Conservation (phyloP, 2,797 vertebrate genomes). For the Myiotriccus ornatus region DNA sequence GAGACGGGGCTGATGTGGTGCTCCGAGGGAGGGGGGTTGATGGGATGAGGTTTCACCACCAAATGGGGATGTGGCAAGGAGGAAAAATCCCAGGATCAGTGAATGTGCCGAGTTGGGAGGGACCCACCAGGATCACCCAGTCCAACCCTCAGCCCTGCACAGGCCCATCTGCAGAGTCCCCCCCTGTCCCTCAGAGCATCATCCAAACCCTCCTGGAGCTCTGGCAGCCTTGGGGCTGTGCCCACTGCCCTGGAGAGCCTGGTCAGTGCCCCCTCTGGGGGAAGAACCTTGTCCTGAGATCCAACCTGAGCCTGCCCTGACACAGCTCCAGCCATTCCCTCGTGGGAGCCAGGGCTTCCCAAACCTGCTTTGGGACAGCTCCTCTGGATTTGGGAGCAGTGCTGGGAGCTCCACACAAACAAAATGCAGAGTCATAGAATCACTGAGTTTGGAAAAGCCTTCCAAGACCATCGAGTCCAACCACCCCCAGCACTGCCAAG, state of each 20-base stretch:
- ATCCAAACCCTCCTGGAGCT: not conserved
- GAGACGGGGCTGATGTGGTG: not conserved
- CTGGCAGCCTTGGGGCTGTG: not conserved
- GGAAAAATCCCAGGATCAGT: not conserved
- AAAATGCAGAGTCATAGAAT: not conserved
- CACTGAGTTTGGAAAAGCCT: not conserved
- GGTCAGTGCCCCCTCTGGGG: not conserved
- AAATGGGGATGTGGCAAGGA: rapidly evolving
- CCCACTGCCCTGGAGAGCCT: not conserved
- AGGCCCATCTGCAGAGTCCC: not conserved
- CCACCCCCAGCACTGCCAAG: not conserved
- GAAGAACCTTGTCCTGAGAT: not conserved
- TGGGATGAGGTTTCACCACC: not conserved
- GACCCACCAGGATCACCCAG: not conserved
- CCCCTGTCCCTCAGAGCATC: not conserved
- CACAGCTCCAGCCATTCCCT: not conserved
- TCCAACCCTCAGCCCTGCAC: not conserved
- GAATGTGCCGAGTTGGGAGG: not conserved
- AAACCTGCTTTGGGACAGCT: not conserved
- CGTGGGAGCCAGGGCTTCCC: not conserved
- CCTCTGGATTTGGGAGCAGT: not conserved
- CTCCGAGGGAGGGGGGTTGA: not conserved
- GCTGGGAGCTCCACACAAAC: not conserved
- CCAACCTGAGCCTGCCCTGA: not conserved
- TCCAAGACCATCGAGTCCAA: rapidly evolving